Evolutionary conservation across 2,113 vertebrate species (phyloP).

Genomic region (Pogona vitticeps): DNA sequence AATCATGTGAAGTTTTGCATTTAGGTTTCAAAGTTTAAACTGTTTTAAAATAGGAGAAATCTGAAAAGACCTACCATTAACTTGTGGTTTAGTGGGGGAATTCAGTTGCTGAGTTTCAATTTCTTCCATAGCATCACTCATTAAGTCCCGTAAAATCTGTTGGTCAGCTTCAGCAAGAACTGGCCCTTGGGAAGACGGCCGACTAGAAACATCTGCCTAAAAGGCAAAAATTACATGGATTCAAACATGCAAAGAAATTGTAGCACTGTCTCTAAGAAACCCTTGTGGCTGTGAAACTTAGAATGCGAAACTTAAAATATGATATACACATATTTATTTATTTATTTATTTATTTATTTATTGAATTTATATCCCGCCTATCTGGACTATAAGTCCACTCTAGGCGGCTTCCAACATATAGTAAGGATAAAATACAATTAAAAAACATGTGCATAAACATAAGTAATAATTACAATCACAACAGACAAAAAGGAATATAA

Average conservation of each 20-base stretch:
- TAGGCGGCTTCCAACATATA: too few relatives aligned
- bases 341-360: too few relatives aligned
- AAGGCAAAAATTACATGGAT: constrained; percentile 34
- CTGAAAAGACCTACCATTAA: constrained; percentile 79
- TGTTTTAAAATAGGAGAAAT: background rate
- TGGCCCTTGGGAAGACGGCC: constrained; percentile 75
- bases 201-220: constrained; percentile 79
- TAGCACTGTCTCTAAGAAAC: background rate
- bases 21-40: background rate
- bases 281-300: background rate
- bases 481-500: too few relatives aligned
- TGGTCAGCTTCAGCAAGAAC: constrained; percentile 92
- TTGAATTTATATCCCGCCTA: too few relatives aligned
- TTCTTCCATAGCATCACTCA: constrained; percentile 99
- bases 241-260: constrained; percentile 25
- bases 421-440: too few relatives aligned
- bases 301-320: background rate
- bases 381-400: too few relatives aligned
- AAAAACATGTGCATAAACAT: too few relatives aligned
- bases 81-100: constrained; percentile 62
- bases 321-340: too few relatives aligned
- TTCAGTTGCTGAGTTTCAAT: constrained; percentile 79
- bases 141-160: constrained; percentile 92
- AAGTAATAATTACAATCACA: too few relatives aligned
- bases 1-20: background rate